Evolutionary conservation across 2,797 vertebrate genomes (phyloP).

Genomic region (Platalea minor): DNA sequence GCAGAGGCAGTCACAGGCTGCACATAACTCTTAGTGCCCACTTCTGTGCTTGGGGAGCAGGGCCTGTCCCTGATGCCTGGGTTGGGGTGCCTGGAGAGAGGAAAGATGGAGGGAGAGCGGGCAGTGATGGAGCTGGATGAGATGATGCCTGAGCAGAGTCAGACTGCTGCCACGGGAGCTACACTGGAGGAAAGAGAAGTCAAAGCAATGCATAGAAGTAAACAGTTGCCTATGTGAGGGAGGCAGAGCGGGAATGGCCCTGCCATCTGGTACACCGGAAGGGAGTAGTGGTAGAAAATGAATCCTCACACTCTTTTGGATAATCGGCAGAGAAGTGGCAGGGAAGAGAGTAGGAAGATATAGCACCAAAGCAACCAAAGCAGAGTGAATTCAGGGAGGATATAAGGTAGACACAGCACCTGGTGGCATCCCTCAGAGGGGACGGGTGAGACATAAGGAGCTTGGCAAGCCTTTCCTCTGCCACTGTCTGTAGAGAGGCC

Average conservation of each 20-base stretch:
- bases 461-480: background rate
- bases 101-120: background rate
- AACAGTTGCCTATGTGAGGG: background rate
- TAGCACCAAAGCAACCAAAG: background rate
- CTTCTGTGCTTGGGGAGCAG: background rate
- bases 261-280: background rate
- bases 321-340: conserved; percentile 16
- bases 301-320: background rate
- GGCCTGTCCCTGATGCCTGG: background rate
- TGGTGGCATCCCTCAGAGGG: background rate
- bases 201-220: background rate
- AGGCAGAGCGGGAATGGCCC: background rate
- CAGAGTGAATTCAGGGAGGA: background rate
- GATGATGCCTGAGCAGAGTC: background rate
- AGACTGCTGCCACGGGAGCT: background rate
- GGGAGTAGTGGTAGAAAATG: background rate
- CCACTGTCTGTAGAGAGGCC: background rate
- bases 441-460: background rate
- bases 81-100: background rate
- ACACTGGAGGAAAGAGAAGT: background rate
- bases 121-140: background rate
- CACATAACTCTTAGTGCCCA: background rate
- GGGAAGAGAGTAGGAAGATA: background rate
- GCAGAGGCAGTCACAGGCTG: background rate
- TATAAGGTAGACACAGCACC: background rate